Base-by-base conservation (phyloP, 2,797 vertebrate species). In the Phyllotis vaccarum region DNA sequence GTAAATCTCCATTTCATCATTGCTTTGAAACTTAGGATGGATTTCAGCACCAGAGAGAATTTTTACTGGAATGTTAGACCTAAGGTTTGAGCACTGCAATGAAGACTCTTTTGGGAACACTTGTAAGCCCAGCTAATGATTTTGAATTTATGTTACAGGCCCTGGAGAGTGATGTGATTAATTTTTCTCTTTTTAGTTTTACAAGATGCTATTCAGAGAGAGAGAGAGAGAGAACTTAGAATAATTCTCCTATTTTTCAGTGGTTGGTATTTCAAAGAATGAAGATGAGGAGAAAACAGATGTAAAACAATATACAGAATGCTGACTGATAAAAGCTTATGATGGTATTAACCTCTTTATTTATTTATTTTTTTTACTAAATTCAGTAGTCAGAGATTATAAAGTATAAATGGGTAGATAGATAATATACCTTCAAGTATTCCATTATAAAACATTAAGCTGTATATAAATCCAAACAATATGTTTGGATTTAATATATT, bases 201-300 rank as follows among this genome's bases (percentile, higher is more conserved):
- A 62, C 3, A 37, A 90, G 37, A 86, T 89, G 37, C n/a, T 96
- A 6, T 76, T 58, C 52, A 76, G 95, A 92, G 22, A 83, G 56
- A 49, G 46, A 49, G 46, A 49, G 13, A 79, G 0, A 40, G n/a
- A 3, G 75, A 86, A 89, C 34, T 64, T 91, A 83, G 76, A 56
- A 91, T n/a, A 94, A 75, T 86, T 14, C 12, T 94, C 68, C 29
- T 27, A 19, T 37, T 72, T 49, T 94, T 56, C 31, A 3, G 19
- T n/a, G 19, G 31, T 62, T 95, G 24, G 27, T 75, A 58, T 86
- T 90, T 82, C 49, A 88, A 96, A 75, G 79, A 10, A 7, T n/a
- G 34, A 58, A 56, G 19, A 79, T 79, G 14, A 81, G 46, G 34
- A 81, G 46, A 34, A 62, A 70, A 43, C 88, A 62, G 27, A 70